These are phyloP conservation scores for Melanostoma mellinum DNA, from an alignment of 2,888 invertebrate species.

Conservation along the genomic window DNA sequence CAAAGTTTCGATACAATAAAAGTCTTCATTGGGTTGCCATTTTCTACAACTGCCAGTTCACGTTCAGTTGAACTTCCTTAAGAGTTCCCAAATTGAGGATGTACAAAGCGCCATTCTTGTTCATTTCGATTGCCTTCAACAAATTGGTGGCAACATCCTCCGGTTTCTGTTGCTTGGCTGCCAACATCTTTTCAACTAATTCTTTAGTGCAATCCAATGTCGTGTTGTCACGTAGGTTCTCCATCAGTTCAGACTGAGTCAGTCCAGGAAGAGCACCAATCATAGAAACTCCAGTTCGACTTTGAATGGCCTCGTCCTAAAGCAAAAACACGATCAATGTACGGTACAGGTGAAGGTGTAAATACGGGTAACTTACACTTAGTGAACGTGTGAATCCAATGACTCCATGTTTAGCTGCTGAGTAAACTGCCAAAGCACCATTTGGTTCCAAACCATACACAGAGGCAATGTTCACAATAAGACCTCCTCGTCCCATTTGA, in stretches of 20 bases:
- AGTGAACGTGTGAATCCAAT: constrained; percentile 80
- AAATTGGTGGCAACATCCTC: constrained; percentile 78
- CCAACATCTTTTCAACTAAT: constrained; percentile 76
- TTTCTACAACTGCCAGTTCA: constrained; percentile 76
- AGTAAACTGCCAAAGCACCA: constrained; percentile 78
- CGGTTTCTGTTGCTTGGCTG: constrained; percentile 78
- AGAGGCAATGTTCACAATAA: constrained; percentile 79
- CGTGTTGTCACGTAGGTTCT: constrained; percentile 78
- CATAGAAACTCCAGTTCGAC: constrained; percentile 79
- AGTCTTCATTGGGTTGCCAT: background rate
- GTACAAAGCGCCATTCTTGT: constrained; percentile 80
- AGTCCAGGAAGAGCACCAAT: constrained; percentile 79
- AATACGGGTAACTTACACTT: constrained; percentile 73
- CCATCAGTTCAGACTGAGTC: constrained; percentile 78
- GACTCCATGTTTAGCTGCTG: constrained; percentile 80
- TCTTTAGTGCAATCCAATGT: constrained; percentile 77
- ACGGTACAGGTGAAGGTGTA: background rate
- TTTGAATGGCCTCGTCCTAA: constrained; percentile 76
- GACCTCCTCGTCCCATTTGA: constrained; percentile 78
- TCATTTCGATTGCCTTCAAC: constrained; percentile 77
- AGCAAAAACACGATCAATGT: background rate
- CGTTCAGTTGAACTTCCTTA: constrained; percentile 77
- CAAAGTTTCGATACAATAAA: background rate
- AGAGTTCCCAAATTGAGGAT: constrained; percentile 78
- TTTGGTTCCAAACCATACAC: constrained; percentile 79